phyloP scores from a whole-genome alignment of 2,113 vertebrate genomes.

The Danionella cerebrum region DNA sequence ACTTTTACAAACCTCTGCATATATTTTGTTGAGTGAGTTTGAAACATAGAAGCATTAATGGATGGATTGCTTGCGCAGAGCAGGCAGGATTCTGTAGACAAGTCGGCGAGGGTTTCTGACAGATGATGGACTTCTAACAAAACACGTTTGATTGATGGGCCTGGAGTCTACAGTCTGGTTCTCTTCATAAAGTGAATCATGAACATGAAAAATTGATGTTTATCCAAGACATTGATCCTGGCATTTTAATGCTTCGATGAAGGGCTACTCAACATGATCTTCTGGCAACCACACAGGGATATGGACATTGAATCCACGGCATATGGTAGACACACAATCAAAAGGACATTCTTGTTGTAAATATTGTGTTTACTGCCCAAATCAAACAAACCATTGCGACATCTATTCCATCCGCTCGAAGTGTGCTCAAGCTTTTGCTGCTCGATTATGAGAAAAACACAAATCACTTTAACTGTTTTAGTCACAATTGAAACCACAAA shows the following conservation, averaged over 20 bases:
- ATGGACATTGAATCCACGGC: conserved; percentile 44
- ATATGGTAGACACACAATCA: conserved; percentile 28
- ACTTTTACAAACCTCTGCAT: too few relatives aligned
- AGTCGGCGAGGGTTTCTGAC: background rate
- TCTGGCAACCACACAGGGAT: conserved; percentile 25
- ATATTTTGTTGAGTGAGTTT: too few relatives aligned
- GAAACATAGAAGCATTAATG: too few relatives aligned
- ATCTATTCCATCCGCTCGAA: too few relatives aligned
- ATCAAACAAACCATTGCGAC: too few relatives aligned
- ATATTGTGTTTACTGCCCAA: too few relatives aligned
- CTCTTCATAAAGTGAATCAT: conserved; percentile 5
- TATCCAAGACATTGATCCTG: conserved; percentile 14
- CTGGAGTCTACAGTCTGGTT: conserved; percentile 6
- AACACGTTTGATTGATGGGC: conserved; percentile 10
- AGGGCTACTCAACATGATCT: conserved; percentile 26
- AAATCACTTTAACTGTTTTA: too few relatives aligned
- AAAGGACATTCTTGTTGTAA: conserved; percentile 15
- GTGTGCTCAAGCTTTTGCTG: too few relatives aligned
- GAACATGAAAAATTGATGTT: conserved; percentile 21
- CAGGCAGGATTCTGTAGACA: conserved; percentile 12
- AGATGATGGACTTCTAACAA: conserved; percentile 21
- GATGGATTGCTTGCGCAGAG: too few relatives aligned
- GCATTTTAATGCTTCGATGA: conserved; percentile 37
- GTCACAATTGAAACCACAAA: too few relatives aligned
- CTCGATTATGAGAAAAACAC: too few relatives aligned